These are phyloP conservation scores for Glareola pratincola DNA, from an alignment of 2,113 vertebrate species.

Conservation along the genomic window DNA sequence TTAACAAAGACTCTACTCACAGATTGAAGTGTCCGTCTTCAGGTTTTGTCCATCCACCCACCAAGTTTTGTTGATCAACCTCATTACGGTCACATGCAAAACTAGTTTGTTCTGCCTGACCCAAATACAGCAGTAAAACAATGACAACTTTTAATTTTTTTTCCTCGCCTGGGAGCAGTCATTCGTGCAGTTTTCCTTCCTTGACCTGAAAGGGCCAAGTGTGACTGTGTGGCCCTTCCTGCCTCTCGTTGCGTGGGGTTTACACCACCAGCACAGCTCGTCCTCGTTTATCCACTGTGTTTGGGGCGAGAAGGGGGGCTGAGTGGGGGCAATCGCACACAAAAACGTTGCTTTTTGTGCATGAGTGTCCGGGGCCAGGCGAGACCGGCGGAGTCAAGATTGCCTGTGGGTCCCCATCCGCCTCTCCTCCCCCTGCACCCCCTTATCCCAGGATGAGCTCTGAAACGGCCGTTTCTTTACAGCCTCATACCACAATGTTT, in stretches of 20 bases:
- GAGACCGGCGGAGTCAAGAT: fast-evolving
- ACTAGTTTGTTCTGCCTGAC: neutral
- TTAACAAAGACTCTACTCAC: neutral
- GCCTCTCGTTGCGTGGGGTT: fast-evolving
- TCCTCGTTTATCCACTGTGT: neutral
- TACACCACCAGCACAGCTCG: neutral
- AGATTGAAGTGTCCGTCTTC: neutral
- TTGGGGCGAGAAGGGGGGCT: neutral
- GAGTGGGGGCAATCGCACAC: fast-evolving
- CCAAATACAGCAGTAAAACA: neutral
- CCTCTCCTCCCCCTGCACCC: neutral
- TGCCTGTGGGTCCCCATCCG: neutral
- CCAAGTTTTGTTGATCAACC: neutral
- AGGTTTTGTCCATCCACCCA: neutral
- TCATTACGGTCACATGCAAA: neutral
- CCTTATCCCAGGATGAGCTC: neutral
- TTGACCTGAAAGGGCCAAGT: neutral
- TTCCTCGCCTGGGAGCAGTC: neutral
- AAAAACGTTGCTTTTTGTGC: neutral
- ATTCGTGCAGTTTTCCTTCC: neutral
- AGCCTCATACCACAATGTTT: neutral
- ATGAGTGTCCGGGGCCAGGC: fast-evolving
- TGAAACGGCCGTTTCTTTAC: fast-evolving
- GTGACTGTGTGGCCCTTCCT: neutral
- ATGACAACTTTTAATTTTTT: neutral